Evolutionary conservation across 2,113 vertebrate species (phyloP).

Genomic region (Chrysochloris asiatica): DNA sequence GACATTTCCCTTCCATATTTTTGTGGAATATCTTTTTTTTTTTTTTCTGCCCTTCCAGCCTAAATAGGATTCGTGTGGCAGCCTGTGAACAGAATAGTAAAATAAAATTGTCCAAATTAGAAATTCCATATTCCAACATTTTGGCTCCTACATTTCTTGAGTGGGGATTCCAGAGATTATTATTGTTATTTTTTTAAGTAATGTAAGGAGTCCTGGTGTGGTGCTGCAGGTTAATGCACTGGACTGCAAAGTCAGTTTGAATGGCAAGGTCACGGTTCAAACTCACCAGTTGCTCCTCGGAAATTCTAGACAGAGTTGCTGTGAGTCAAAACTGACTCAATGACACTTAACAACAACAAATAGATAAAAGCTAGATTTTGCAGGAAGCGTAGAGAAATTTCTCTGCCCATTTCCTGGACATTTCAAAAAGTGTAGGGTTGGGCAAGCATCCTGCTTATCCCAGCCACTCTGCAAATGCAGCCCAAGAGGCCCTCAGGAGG

Average conservation of each 20-base stretch:
- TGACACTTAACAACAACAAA: too few relatives aligned
- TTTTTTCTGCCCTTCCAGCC: neutral
- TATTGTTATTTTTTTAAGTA: neutral
- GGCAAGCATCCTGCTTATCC: neutral
- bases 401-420: neutral
- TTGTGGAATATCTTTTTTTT: neutral
- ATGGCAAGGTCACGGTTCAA: too few relatives aligned
- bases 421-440: neutral
- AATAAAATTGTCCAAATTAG: neutral
- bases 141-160: neutral
- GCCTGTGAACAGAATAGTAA: neutral
- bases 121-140: neutral
- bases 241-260: too few relatives aligned
- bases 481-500: neutral
- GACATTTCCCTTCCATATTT: neutral
- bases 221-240: too few relatives aligned
- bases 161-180: neutral
- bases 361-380: constrained; percentile 32
- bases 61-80: neutral
- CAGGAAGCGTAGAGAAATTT: neutral
- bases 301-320: too few relatives aligned
- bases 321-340: too few relatives aligned
- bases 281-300: too few relatives aligned
- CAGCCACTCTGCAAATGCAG: neutral
- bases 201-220: too few relatives aligned